Conservation (phyloP, 2,888 invertebrate species). For the Drosophila picticornis region DNA sequence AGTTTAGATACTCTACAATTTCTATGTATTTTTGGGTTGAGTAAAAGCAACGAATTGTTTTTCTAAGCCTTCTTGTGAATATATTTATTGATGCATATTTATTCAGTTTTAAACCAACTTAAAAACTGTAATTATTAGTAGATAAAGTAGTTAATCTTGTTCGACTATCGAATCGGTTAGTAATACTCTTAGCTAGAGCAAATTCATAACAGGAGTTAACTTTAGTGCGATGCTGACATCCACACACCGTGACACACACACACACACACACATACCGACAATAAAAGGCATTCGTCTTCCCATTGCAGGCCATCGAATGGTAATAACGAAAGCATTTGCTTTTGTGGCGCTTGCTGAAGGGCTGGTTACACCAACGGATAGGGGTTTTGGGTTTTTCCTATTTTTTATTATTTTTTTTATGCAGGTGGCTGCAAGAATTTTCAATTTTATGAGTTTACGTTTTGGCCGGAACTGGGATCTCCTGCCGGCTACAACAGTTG, state of each 20-base stretch:
- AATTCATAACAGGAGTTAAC: conserved; percentile 12
- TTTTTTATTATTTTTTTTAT: conserved; percentile 33
- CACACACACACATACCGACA: not conserved
- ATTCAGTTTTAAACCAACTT: not conserved
- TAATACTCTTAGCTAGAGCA: conserved; percentile 10
- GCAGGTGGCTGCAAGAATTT: conserved; percentile 65
- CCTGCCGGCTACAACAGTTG: conserved; percentile 36
- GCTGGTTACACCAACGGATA: conserved; percentile 15
- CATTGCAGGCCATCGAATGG: conserved; percentile 54
- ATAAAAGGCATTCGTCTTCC: not conserved
- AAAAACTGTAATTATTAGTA: not conserved
- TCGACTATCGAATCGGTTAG: conserved; percentile 1
- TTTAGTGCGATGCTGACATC: not conserved
- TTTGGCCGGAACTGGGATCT: conserved; percentile 47
- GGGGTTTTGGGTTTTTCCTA: conserved; percentile 15
- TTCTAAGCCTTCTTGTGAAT: not conserved
- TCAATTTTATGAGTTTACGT: conserved; percentile 74
- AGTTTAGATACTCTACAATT: conserved; percentile 6
- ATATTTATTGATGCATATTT: not conserved
- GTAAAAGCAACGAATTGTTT: too few relatives aligned
- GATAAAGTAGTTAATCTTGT: not conserved
- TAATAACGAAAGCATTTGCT: conserved; percentile 73
- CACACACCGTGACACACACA: not conserved
- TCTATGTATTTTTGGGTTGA: not conserved
- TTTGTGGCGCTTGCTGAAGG: conserved; percentile 53